phyloP scores from a whole-genome alignment of 2,113 vertebrate genomes.

The Pipra filicauda region DNA sequence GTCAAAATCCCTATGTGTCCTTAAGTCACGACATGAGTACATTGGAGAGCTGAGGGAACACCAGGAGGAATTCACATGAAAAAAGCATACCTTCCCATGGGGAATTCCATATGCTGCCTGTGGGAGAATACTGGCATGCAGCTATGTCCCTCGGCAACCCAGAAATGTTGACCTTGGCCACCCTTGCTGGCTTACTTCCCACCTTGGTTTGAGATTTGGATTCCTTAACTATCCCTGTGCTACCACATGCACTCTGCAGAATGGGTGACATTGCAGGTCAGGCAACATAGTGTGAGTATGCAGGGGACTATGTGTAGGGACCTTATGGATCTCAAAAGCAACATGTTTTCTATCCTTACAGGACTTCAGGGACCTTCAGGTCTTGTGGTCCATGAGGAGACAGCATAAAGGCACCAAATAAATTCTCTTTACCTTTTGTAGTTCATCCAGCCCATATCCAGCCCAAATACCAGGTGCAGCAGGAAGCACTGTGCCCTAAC shows the following conservation, averaged over 20 bases:
- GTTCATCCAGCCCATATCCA: not conserved
- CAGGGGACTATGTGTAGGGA: not conserved
- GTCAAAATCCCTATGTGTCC: not conserved
- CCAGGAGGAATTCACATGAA: not conserved
- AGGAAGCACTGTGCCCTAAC: not conserved
- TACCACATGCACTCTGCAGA: not conserved
- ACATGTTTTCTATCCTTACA: not conserved
- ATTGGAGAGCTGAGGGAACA: not conserved
- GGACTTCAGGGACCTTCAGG: not conserved
- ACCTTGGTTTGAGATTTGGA: not conserved
- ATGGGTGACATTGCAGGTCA: not conserved
- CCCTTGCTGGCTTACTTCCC: not conserved
- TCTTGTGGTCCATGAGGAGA: not conserved
- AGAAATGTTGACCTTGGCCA: not conserved
- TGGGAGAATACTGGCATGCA: not conserved
- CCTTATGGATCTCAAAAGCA: not conserved
- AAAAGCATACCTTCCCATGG: not conserved
- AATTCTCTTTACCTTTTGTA: not conserved
- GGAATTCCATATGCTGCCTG: not conserved
- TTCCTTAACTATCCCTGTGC: not conserved
- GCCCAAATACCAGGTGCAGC: not conserved
- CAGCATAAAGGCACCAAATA: not conserved
- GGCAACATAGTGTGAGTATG: fast-evolving
- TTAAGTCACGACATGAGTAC: not conserved
- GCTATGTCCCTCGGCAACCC: not conserved